Percentiles rank a stretch among this genome's conserved stretches.
phyloP scores from a whole-genome alignment of 2,888 invertebrate genomes.

The Fissipunctia ypsillon region DNA sequence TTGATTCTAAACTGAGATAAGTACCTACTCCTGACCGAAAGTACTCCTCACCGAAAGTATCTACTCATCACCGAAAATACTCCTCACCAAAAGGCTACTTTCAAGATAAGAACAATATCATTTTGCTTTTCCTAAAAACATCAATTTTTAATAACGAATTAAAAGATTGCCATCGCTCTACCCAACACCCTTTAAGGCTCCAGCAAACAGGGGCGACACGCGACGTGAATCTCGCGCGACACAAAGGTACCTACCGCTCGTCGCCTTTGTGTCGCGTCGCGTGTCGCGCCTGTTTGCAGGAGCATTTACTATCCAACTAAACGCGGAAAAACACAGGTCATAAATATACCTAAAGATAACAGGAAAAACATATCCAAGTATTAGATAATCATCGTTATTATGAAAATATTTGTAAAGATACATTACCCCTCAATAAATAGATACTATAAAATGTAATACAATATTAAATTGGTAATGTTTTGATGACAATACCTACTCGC shows the following conservation, averaged over 20 bases:
- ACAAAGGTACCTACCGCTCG: too few relatives aligned
- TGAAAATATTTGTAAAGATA: conserved; percentile 49
- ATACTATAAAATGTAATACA: conserved; percentile 2
- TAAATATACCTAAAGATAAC: conserved; percentile 13
- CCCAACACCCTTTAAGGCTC: neutral
- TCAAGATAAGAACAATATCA: neutral
- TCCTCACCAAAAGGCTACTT: neutral
- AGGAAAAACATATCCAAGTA: neutral
- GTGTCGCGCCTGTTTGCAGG: too few relatives aligned
- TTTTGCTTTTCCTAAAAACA: neutral
- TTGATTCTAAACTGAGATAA: too few relatives aligned
- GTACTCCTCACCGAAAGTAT: too few relatives aligned
- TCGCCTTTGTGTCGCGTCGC: too few relatives aligned
- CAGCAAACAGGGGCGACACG: too few relatives aligned
- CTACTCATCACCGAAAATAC: too few relatives aligned
- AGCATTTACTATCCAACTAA: neutral
- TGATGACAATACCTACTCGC: conserved; percentile 7
- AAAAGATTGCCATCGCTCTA: neutral
- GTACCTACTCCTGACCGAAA: too few relatives aligned
- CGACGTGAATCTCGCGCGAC: too few relatives aligned
- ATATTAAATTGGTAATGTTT: conserved; percentile 36
- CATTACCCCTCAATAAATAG: conserved; percentile 13
- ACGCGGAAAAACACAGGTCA: conserved; percentile 1
- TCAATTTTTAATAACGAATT: neutral
- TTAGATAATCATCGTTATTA: conserved; percentile 13